Percentiles rank a stretch among this genome's conserved stretches.
phyloP scores from a whole-genome alignment of 2,113 vertebrate genomes.

The Thalassarche chlororhynchos region DNA sequence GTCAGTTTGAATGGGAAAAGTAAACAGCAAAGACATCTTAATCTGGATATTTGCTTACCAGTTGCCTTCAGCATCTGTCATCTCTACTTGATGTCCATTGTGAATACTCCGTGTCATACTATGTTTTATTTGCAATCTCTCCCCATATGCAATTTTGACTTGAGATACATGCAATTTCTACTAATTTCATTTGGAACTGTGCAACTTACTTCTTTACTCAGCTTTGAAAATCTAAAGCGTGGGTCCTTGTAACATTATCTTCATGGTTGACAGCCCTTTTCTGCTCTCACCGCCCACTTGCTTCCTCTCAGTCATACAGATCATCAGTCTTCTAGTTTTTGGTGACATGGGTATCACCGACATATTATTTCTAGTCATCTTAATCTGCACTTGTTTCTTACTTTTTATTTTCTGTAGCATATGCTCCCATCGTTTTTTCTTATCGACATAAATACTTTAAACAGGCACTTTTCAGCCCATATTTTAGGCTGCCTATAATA shows the following conservation, averaged over 20 bases:
- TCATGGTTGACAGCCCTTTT: neutral
- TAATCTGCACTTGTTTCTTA: neutral
- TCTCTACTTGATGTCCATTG: neutral
- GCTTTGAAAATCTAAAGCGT: neutral
- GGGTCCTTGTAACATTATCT: neutral
- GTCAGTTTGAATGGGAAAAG: neutral
- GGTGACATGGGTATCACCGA: neutral
- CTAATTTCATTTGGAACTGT: neutral
- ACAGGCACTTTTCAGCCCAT: neutral
- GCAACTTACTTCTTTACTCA: neutral
- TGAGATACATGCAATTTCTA: neutral
- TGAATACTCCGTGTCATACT: neutral
- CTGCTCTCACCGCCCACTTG: neutral
- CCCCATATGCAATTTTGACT: neutral
- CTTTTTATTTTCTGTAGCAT: neutral
- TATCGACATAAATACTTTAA: neutral
- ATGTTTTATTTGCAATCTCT: neutral
- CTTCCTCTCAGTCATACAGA: slow-evolving; percentile 6
- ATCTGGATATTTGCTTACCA: neutral
- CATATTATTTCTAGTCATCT: neutral
- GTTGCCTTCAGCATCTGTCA: neutral
- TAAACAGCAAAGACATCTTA: neutral
- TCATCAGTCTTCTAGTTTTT: neutral
- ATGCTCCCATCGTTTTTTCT: neutral
- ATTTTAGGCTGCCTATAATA: neutral